These are phyloP conservation scores for Pristionchus arcanus DNA, from an alignment of 2,888 invertebrate genomes.

Conservation along the genomic window DNA sequence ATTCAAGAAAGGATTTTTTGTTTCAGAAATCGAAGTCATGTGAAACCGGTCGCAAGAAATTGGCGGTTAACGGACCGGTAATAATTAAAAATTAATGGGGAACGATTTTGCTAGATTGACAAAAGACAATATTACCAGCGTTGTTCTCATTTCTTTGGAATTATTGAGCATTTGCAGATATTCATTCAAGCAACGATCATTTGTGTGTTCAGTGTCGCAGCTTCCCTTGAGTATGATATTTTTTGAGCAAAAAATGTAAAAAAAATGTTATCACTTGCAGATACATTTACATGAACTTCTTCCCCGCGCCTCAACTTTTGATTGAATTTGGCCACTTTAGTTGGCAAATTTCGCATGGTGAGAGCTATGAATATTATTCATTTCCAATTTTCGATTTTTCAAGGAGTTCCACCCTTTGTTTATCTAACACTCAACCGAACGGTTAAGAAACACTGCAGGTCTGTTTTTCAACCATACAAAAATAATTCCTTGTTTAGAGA, in stretches of 20 bases:
- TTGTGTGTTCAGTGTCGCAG: background rate
- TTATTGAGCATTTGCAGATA: background rate
- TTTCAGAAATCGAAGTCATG: background rate
- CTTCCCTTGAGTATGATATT: background rate
- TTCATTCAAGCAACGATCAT: constrained; percentile 36
- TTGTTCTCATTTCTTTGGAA: too few species aligned
- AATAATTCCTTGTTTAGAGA: too few species aligned
- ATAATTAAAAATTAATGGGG: too few species aligned
- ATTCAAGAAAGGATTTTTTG: background rate
- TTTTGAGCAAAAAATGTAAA: background rate
- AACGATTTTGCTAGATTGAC: too few species aligned
- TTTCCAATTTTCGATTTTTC: too few species aligned
- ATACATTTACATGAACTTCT: background rate
- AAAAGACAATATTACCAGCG: background rate
- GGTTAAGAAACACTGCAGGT: too few species aligned
- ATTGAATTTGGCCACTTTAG: too few species aligned
- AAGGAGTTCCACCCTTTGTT: background rate
- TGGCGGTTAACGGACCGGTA: background rate
- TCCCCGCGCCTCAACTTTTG: background rate
- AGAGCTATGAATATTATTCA: too few species aligned
- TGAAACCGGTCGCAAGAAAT: background rate
- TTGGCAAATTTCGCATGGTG: too few species aligned
- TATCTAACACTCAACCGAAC: too few species aligned
- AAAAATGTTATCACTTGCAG: too few species aligned
- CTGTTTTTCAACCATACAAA: too few species aligned